Evolutionary conservation across 2,888 invertebrate species (phyloP).

Genomic region (Agrochola macilenta): DNA sequence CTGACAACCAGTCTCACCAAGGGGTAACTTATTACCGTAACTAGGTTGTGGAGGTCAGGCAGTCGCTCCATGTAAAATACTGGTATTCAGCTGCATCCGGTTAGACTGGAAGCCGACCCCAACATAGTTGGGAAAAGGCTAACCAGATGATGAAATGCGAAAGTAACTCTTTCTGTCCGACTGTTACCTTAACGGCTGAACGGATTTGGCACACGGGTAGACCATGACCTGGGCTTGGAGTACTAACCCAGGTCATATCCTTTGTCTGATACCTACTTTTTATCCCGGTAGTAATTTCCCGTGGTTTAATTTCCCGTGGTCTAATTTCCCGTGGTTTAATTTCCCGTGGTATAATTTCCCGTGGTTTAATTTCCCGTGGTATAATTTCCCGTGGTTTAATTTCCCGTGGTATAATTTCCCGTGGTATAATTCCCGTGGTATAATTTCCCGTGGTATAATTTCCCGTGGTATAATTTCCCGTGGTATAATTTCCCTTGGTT

Average conservation of each 20-base stretch:
- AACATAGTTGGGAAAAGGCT: too few relatives aligned
- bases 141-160: neutral
- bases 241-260: neutral
- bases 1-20: too few relatives aligned
- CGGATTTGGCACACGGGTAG: neutral
- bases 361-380: neutral
- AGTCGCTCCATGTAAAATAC: too few relatives aligned
- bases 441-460: too few relatives aligned
- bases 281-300: neutral
- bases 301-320: neutral
- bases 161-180: neutral
- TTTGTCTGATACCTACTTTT: too few relatives aligned
- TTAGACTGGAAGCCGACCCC: too few relatives aligned
- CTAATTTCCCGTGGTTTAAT: neutral
- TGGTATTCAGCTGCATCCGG: too few relatives aligned
- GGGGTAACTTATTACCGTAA: too few relatives aligned
- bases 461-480: neutral
- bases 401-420: too few relatives aligned
- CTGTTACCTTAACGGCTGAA: neutral
- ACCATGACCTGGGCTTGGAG: neutral
- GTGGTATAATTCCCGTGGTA: neutral
- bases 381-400: neutral
- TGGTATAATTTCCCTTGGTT: neutral
- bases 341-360: too few relatives aligned
- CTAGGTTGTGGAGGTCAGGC: too few relatives aligned